phyloP scores from a whole-genome alignment of 92 coral and sea anemone genomes.

The Nematostella vectensis region DNA sequence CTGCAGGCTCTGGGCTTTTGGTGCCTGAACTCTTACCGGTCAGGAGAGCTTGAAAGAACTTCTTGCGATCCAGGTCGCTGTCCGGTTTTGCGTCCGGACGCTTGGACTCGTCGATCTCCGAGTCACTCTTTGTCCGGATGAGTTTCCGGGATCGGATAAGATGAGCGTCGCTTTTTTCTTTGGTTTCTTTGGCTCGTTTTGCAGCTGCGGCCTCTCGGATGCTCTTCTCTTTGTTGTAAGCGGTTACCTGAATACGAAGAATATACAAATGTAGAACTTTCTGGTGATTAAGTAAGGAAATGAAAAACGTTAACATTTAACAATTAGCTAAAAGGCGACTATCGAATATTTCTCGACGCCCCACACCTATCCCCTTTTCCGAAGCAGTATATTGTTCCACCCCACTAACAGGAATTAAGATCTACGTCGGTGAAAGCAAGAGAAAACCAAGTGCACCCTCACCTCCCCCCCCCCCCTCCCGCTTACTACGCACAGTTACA shows the following conservation, averaged over 20 bases:
- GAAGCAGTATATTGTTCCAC: no score
- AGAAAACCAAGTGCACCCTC: no score
- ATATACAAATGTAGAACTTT: neutral
- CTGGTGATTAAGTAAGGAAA: neutral
- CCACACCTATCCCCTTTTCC: no score
- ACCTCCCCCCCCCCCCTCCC: neutral
- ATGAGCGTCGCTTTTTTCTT: constrained; percentile 16
- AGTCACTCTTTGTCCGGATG: constrained; percentile 22
- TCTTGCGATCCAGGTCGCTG: constrained; percentile 53
- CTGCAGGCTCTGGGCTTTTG: neutral
- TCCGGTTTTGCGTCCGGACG: constrained; percentile 22
- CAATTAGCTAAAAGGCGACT: no score
- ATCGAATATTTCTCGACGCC: no score
- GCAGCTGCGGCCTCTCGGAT: constrained; percentile 9
- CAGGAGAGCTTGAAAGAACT: constrained; percentile 81
- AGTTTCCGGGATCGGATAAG: constrained; percentile 8
- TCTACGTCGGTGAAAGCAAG: no score
- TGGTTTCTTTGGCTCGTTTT: constrained; percentile 7
- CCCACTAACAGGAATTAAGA: no score
- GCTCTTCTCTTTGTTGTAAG: constrained; percentile 31
- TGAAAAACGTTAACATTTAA: no score
- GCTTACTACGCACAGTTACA: neutral
- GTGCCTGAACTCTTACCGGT: constrained; percentile 34
- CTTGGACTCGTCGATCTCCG: constrained; percentile 13
- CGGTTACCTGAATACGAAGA: constrained; percentile 30